Conservation (phyloP, 2,888 invertebrate species). For the Rhyacophila evoluta region DNA sequence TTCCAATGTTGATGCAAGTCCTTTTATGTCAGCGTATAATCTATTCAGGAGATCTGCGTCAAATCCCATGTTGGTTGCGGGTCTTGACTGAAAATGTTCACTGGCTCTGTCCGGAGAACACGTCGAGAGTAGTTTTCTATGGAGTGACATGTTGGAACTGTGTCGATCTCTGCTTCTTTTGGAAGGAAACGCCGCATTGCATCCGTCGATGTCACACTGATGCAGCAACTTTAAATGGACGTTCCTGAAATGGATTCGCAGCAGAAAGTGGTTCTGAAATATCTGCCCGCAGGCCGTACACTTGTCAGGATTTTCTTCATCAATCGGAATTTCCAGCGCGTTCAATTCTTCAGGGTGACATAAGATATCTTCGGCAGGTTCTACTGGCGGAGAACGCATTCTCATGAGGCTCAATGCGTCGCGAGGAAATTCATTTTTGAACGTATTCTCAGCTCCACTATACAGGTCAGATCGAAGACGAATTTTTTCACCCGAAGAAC, state of each 20-base stretch:
- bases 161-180: conserved; percentile 76
- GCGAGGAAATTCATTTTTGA: conserved; percentile 56
- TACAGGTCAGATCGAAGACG: conserved; percentile 66
- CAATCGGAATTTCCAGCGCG: conserved; percentile 83
- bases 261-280: conserved; percentile 91
- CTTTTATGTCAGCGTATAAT: conserved; percentile 82
- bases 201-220: conserved; percentile 90
- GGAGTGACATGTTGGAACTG: conserved; percentile 71
- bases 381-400: conserved; percentile 50
- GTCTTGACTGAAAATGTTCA: conserved; percentile 59
- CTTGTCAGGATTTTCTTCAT: conserved; percentile 87
- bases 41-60: conserved; percentile 87
- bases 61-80: conserved; percentile 72
- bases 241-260: conserved; percentile 92
- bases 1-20: conserved; percentile 72
- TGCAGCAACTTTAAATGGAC: conserved; percentile 92
- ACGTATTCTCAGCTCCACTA: conserved; percentile 55
- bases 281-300: conserved; percentile 90
- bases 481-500: conserved; percentile 60
- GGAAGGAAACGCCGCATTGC: conserved; percentile 92
- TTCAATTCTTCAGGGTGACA: conserved; percentile 69
- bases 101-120: conserved; percentile 59
- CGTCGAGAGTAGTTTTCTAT: conserved; percentile 68
- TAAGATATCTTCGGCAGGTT: conserved; percentile 66
- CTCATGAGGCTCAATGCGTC: conserved; percentile 61